Evolutionary conservation across 2,113 vertebrate genomes (phyloP).

Genomic region (Forbesichthys papilliferus): DNA sequence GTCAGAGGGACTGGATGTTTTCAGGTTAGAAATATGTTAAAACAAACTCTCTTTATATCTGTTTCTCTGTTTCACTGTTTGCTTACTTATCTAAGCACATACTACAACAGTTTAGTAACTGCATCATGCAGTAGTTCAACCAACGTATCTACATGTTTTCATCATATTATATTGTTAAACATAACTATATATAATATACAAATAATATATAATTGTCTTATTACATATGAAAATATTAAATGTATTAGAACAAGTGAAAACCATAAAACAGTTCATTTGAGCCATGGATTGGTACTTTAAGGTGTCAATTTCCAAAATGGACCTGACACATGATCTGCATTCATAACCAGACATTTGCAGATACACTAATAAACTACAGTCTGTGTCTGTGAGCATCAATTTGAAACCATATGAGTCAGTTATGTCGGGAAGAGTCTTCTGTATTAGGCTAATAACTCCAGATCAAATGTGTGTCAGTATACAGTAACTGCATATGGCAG

Average conservation of each 20-base stretch:
- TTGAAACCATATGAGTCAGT: neutral
- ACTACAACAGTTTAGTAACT: too few species aligned
- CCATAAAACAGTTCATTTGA: too few species aligned
- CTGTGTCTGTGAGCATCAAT: neutral
- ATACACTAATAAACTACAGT: neutral
- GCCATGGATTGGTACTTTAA: slow-evolving; percentile 8
- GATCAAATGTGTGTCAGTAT: neutral
- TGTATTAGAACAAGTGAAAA: too few species aligned
- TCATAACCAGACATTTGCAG: neutral
- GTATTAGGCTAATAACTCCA: neutral
- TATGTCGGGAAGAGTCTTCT: neutral
- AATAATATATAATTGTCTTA: too few species aligned
- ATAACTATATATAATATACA: too few species aligned
- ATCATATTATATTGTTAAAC: too few species aligned
- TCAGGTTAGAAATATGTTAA: slow-evolving; percentile 5
- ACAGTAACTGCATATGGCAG: neutral
- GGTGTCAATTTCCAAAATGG: slow-evolving; percentile 1
- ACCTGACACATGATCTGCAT: slow-evolving; percentile 8
- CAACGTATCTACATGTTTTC: too few species aligned
- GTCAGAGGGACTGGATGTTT: neutral
- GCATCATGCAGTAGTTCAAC: too few species aligned
- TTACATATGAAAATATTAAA: too few species aligned
- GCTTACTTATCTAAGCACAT: neutral
- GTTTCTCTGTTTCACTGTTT: neutral
- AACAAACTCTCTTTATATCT: neutral